These are phyloP conservation scores for Choloepus didactylus DNA, from an alignment of 2,797 vertebrate species.

Conservation along the genomic window DNA sequence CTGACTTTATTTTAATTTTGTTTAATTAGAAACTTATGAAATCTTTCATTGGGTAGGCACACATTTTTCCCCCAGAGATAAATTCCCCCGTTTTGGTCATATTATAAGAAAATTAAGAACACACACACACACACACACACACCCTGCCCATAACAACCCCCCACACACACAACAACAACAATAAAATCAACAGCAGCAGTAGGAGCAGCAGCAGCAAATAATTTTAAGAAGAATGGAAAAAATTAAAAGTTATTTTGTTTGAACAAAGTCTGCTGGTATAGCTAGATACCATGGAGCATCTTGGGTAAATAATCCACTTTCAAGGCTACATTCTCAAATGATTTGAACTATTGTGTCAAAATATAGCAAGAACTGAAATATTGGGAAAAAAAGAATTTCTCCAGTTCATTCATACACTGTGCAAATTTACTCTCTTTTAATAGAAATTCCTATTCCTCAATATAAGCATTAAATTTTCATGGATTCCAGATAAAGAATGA, in stretches of 20 bases:
- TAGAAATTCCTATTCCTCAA: background rate
- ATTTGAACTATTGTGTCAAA: constrained; percentile 40
- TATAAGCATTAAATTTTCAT: background rate
- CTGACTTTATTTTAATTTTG: constrained; percentile 77
- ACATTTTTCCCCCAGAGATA: background rate
- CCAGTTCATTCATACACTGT: background rate
- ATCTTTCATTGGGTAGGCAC: background rate
- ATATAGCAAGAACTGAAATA: background rate
- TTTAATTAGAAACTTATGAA: constrained; percentile 82
- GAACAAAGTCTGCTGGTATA: background rate
- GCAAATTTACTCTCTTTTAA: background rate
- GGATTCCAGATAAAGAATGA: background rate
- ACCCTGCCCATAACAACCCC: too few relatives aligned
- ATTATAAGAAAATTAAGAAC: constrained; percentile 42
- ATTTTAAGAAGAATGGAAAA: background rate
- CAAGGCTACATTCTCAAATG: background rate
- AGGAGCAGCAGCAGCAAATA: background rate
- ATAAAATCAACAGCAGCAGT: background rate
- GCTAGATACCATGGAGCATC: background rate
- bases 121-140: background rate
- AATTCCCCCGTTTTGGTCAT: background rate
- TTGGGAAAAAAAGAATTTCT: background rate
- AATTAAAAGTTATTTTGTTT: constrained; percentile 55
- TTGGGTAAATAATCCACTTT: background rate
- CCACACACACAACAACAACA: background rate